Percentiles rank a stretch among this genome's conserved stretches.
phyloP scores from a whole-genome alignment of 2,888 invertebrate species.

The Zygothrica quintamaculata region DNA sequence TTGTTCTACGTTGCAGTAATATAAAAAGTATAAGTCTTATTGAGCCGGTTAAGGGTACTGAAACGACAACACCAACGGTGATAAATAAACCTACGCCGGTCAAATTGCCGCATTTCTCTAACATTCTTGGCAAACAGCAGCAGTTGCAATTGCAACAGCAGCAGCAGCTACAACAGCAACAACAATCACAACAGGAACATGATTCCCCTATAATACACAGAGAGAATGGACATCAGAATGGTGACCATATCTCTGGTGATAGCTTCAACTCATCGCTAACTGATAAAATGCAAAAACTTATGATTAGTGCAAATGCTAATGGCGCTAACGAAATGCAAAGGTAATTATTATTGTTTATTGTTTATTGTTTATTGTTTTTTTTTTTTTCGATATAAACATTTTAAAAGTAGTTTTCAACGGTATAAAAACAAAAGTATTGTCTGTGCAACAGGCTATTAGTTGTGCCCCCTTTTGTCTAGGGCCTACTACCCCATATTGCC shows the following conservation, averaged over 20 bases:
- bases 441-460: too few species aligned
- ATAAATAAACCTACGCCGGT: conserved; percentile 85
- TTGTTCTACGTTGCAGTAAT: conserved; percentile 85
- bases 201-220: too few species aligned
- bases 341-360: conserved; percentile 32
- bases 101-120: conserved; percentile 83
- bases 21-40: conserved; percentile 92
- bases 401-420: too few species aligned
- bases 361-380: too few species aligned
- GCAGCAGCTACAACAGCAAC: conserved; percentile 38
- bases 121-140: conserved; percentile 71
- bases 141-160: conserved; percentile 49
- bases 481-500: too few species aligned
- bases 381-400: too few species aligned
- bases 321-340: conserved; percentile 47
- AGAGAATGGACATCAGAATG: not conserved
- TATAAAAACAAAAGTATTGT: too few species aligned
- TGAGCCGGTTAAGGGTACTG: conserved; percentile 86
- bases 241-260: not conserved
- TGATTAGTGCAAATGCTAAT: conserved; percentile 76
- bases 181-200: conserved; percentile 41
- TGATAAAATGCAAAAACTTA: conserved; percentile 81
- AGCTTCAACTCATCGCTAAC: conserved; percentile 70
- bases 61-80: conserved; percentile 77
- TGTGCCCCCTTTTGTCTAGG: too few species aligned